Evolutionary conservation across 2,113 vertebrate species (phyloP).

Genomic region (Hippocampus mohnikei): DNA sequence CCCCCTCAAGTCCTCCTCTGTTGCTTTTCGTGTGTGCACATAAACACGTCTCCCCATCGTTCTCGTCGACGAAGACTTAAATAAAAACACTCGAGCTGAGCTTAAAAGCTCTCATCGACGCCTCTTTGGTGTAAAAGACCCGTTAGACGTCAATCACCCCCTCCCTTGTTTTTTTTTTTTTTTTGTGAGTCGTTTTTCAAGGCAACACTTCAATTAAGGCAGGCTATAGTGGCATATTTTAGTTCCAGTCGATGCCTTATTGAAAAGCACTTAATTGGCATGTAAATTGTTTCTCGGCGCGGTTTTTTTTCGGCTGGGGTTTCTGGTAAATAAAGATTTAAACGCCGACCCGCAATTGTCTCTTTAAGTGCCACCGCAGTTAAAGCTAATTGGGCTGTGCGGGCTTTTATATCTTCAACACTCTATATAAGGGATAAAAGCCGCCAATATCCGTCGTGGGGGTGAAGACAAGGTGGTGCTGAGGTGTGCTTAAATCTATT

Average conservation of each 20-base stretch:
- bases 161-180: neutral
- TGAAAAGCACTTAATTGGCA: constrained; percentile 95
- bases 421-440: constrained; percentile 59
- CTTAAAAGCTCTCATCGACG: constrained; percentile 56
- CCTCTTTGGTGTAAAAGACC: constrained; percentile 54
- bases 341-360: constrained; percentile 85
- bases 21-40: constrained; percentile 18
- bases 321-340: constrained; percentile 97
- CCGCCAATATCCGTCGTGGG: constrained; percentile 17
- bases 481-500: neutral
- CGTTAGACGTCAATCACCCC: constrained; percentile 68
- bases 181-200: constrained; percentile 77
- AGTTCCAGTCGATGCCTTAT: constrained; percentile 94
- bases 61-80: constrained; percentile 41
- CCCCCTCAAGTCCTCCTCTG: neutral
- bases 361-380: constrained; percentile 87
- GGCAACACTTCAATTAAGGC: constrained; percentile 84
- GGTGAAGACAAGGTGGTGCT: neutral
- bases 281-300: constrained; percentile 87
- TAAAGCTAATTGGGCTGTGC: constrained; percentile 83
- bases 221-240: constrained; percentile 85
- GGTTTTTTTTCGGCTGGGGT: constrained; percentile 74
- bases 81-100: constrained; percentile 37
- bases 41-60: neutral
- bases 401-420: constrained; percentile 76